Evolutionary conservation across 2,888 invertebrate species (phyloP).

Genomic region (Atethmia centrago): DNA sequence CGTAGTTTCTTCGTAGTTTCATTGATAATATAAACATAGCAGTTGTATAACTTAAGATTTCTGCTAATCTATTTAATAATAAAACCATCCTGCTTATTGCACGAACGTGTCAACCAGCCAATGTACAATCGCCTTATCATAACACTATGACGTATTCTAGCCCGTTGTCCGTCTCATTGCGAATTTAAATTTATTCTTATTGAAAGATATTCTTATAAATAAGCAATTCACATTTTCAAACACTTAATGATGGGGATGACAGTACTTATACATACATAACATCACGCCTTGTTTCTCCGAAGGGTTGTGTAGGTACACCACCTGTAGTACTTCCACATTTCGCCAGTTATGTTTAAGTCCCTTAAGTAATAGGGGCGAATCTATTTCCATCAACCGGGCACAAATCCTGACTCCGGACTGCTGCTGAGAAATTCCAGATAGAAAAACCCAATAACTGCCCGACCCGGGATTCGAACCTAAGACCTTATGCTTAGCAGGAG

Average conservation of each 20-base stretch:
- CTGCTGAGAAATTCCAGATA: too few species aligned
- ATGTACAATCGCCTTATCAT: conserved; percentile 16
- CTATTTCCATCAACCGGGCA: too few species aligned
- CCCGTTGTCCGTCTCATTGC: background rate
- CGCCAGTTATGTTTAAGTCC: too few species aligned
- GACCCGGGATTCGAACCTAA: too few species aligned
- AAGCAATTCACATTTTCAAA: background rate
- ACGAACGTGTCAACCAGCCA: conserved; percentile 30
- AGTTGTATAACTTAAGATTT: conserved; percentile 21
- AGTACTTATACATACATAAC: background rate
- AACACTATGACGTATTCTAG: conserved; percentile 5
- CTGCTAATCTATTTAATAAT: conserved; percentile 11
- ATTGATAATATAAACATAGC: conserved; percentile 15
- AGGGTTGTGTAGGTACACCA: too few species aligned
- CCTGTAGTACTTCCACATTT: too few species aligned
- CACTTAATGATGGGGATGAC: background rate
- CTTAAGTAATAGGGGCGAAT: too few species aligned
- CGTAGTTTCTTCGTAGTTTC: background rate
- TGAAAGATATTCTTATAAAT: background rate
- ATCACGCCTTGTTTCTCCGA: too few species aligned
- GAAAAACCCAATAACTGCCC: too few species aligned
- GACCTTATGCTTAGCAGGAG: too few species aligned
- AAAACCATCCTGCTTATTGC: background rate
- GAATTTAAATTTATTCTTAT: background rate
- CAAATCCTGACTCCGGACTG: too few species aligned